These are phyloP conservation scores for Paraplagusia blochii DNA, from an alignment of 2,113 vertebrate species.

Conservation along the genomic window DNA sequence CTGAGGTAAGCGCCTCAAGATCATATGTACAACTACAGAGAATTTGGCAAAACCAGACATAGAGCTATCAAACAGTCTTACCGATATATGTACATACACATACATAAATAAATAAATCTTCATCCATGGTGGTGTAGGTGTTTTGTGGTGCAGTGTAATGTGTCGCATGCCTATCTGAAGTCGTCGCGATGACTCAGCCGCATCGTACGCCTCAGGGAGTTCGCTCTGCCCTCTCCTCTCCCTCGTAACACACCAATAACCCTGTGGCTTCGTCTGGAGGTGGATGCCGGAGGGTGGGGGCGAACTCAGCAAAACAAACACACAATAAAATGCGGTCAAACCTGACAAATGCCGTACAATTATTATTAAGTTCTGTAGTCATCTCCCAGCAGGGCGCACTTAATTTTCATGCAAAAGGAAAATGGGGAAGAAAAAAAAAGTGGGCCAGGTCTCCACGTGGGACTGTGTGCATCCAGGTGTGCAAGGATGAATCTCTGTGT, in stretches of 20 bases:
- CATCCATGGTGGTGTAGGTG: neutral
- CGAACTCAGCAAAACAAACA: constrained; percentile 14
- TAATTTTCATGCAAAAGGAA: constrained; percentile 1
- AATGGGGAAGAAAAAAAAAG: constrained; percentile 1
- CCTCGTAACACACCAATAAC: constrained; percentile 34
- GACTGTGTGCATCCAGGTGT: constrained; percentile 1
- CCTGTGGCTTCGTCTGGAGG: too few species aligned
- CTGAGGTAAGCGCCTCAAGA: too few species aligned
- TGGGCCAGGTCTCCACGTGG: neutral
- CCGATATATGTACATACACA: too few species aligned
- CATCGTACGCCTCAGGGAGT: constrained; percentile 60
- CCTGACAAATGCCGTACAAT: neutral
- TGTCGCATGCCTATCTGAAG: constrained; percentile 39
- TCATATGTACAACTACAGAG: too few species aligned
- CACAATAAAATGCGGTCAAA: constrained; percentile 10
- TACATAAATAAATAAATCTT: too few species aligned
- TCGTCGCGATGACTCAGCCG: constrained; percentile 69
- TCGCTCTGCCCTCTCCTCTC: constrained; percentile 43
- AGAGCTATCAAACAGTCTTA: too few species aligned
- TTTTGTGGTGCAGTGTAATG: constrained; percentile 18
- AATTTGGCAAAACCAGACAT: too few species aligned
- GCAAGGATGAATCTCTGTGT: neutral
- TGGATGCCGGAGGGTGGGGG: neutral
- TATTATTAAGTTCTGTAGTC: constrained; percentile 19
- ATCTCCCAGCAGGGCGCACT: constrained; percentile 15